Evolutionary conservation across 2,888 invertebrate species (phyloP), one percentile per base, ranked within the genome.

Genomic region (Eurois occulta): DNA sequence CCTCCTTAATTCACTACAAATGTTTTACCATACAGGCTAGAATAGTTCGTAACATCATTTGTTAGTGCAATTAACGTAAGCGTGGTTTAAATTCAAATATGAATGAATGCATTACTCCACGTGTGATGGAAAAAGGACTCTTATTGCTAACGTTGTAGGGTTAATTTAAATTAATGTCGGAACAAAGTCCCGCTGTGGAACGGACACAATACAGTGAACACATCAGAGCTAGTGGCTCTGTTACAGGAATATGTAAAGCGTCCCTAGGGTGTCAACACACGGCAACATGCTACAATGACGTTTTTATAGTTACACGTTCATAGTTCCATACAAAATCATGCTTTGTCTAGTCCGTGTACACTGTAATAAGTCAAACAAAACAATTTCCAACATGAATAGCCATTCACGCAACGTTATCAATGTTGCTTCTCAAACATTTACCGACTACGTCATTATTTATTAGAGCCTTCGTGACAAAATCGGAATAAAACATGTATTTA

Each of bases 181-280:
- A 72, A 79, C 78, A 80, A 85, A 86, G 80, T 84, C 70, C 75
- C 80, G 76, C 71, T 71, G 75, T 83, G 78, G 80, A 85, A 88
- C 80, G 86, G 81, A 87, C 84, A 86, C 86, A 87, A 86, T 85
- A 86, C 83, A 83, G 81, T 84, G 83, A 81, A 78, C 86, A 84
- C 86, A 83, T 87, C 85, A 85, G 85, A 75, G 84, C 72, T 84
- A 82, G 81, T 83, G 77, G 83, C 69, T 86, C 86, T 83, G 83
- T 89, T 90, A 89, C 89, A 85, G 88, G 80, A 84, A 86, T 89
- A 89, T 89, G 89, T 83, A 83, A 87, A 84, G 86, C 87, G 89
- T 90, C 91, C 90, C 90, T 80, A 83, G 91, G 88, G 91, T 88
- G 90, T 87, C 84, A 86, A 86, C 82, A 86, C 82, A 84, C 85